Evolutionary conservation across 2,888 invertebrate genomes (phyloP).

Genomic region (Galerucella calmariensis): DNA sequence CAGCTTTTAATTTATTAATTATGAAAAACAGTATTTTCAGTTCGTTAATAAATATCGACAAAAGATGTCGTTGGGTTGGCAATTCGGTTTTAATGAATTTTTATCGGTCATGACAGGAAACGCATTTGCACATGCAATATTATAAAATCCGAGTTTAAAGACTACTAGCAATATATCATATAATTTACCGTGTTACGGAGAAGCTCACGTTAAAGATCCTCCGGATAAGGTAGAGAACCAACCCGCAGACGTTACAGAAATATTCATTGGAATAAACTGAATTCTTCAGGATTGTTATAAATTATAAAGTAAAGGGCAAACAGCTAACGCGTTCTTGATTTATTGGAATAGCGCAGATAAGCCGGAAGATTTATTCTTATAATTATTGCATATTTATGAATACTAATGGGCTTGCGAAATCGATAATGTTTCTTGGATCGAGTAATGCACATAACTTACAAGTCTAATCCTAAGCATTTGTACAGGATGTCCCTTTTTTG

Average conservation of each 20-base stretch:
- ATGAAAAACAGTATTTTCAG: slow-evolving; percentile 49
- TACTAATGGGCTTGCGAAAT: slow-evolving; percentile 33
- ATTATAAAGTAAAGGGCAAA: slow-evolving; percentile 56
- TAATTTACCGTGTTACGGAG: slow-evolving; percentile 46
- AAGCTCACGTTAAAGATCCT: slow-evolving; percentile 30
- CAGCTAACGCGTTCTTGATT: slow-evolving; percentile 51
- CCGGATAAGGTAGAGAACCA: slow-evolving; percentile 44
- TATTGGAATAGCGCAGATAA: slow-evolving; percentile 52
- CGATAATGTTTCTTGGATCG: slow-evolving; percentile 23
- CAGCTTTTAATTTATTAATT: slow-evolving; percentile 58
- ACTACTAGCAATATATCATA: slow-evolving; percentile 47
- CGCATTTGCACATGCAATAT: slow-evolving; percentile 47
- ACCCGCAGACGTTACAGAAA: slow-evolving; percentile 44
- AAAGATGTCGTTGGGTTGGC: slow-evolving; percentile 21
- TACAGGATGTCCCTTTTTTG: too few species aligned
- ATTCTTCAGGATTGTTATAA: slow-evolving; percentile 58
- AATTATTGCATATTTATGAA: slow-evolving; percentile 46
- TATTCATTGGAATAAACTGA: slow-evolving; percentile 56
- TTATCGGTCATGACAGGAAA: slow-evolving; percentile 31
- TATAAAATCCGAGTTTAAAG: slow-evolving; percentile 46
- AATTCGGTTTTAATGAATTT: slow-evolving; percentile 40
- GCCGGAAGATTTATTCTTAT: slow-evolving; percentile 43
- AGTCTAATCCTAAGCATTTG: too few species aligned
- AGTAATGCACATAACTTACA: neutral
- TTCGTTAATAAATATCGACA: neutral